Percentiles rank a stretch among this genome's conserved stretches.
Evolutionary conservation across 1,140 invertebrate species (phyloP).

Genomic region (Aricia agestis): DNA sequence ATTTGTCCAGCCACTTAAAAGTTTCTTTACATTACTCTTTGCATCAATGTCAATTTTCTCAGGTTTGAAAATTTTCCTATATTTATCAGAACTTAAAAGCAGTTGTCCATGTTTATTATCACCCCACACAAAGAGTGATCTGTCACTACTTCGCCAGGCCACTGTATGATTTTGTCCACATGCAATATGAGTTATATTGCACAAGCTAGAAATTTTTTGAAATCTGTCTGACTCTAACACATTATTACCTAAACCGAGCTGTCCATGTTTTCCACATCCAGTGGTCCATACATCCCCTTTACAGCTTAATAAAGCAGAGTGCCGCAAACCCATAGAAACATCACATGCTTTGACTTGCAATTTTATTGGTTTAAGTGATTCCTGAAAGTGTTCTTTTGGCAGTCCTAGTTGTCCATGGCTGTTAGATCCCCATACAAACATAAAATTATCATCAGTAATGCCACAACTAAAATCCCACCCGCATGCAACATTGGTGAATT

Average conservation of each 20-base stretch:
- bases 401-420: conserved; percentile 83
- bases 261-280: conserved; percentile 80
- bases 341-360: conserved; percentile 62
- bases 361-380: conserved; percentile 58
- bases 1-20: conserved; percentile 86
- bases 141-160: conserved; percentile 76
- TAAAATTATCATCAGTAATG: conserved; percentile 78
- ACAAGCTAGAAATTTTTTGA: conserved; percentile 77
- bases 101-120: conserved; percentile 86
- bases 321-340: conserved; percentile 79
- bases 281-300: conserved; percentile 78
- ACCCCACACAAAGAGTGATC: conserved; percentile 81
- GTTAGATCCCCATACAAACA: conserved; percentile 88
- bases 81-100: conserved; percentile 69
- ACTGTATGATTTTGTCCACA: conserved; percentile 87
- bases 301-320: conserved; percentile 81
- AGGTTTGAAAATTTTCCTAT: conserved; percentile 59
- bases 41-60: conserved; percentile 76
- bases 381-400: conserved; percentile 65
- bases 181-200: conserved; percentile 76
- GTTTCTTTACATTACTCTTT: conserved; percentile 65
- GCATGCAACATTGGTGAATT: conserved; percentile 79
- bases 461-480: conserved; percentile 85
- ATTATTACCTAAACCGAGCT: conserved; percentile 78
- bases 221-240: conserved; percentile 69